phyloP scores from a whole-genome alignment of 2,113 vertebrate species.

The Tylochromis polylepis region DNA sequence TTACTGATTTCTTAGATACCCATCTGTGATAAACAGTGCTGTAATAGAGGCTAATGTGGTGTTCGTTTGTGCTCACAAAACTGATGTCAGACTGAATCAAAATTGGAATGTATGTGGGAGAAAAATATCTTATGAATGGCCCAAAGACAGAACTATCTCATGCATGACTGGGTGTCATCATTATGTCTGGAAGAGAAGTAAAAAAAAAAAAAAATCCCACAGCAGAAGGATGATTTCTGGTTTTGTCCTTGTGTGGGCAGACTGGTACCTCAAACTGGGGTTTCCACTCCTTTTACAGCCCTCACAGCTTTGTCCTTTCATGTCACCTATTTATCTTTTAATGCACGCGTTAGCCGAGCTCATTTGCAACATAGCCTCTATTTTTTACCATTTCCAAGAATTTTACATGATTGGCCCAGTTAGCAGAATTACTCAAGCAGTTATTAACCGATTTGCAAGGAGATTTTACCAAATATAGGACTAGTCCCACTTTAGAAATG shows the following conservation, averaged over 20 bases:
- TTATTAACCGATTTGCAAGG: not conserved
- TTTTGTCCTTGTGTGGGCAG: not conserved
- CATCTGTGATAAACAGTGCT: not conserved
- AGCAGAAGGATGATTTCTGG: not conserved
- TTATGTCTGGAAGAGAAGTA: not conserved
- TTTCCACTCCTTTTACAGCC: not conserved
- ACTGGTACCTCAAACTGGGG: slow-evolving; percentile 14
- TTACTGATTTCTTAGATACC: not conserved
- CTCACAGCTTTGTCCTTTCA: not conserved
- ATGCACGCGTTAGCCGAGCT: not conserved
- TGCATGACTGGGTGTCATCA: slow-evolving; percentile 15
- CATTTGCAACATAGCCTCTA: not conserved
- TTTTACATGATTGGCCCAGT: not conserved
- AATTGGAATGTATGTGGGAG: not conserved
- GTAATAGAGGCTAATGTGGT: not conserved
- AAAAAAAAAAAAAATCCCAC: not conserved
- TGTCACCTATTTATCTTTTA: not conserved
- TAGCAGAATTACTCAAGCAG: not conserved
- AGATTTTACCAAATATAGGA: not conserved
- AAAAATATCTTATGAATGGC: slow-evolving; percentile 7
- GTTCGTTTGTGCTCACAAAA: not conserved
- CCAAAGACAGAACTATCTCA: slow-evolving; percentile 9
- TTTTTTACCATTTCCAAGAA: not conserved
- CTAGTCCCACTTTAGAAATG: not conserved
- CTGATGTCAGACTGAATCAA: slow-evolving; percentile 7